Evolutionary conservation across 1,140 invertebrate species (phyloP), one percentile per base, ranked within the genome.

Genomic region (Cyclargus thomasi): DNA sequence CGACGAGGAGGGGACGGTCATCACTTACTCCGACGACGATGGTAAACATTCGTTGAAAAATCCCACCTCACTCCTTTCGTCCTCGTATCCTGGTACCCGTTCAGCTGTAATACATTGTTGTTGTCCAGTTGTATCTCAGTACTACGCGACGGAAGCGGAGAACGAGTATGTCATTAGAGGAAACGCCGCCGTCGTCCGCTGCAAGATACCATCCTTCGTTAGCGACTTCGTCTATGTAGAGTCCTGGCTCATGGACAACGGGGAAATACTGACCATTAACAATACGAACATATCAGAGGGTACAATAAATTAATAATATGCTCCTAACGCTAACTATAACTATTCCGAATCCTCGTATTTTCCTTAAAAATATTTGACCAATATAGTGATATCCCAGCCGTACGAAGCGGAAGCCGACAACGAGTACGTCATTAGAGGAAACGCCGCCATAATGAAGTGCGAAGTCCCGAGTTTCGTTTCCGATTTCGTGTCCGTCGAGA

Each of bases 161-260:
- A 97, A 98, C 90, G 97, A 97, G 79, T 98, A 97, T 91, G 97
- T 98, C 64, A 97, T 98, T 81, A 94, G 95, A 79, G 97, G 97
- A 64, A 98, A 98, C 91, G 94, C 96, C 64, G 97, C 96, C 67
- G 94, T 98, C 78, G 94, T 98, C 92, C 97, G 96, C 91, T 99
- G 97, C 92, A 95, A 96, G 92, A 97, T 98, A 72, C 97, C 97
- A 62, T 96, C 95, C 78, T 98, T 97, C 91, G 96, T 98, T 62
- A 96, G 96, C 67, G 97, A 98, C 90, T 98, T 97, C 90, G 95
- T 99, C 70, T 92, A 94, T 70, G 94, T 98, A 72, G 96, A 96
- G 80, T 93, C 95, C 53, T 98, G 97, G 97, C 91, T 95, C 71
- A 94, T 96, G 81, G 94, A 95, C 72, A 93, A 95, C 74, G 95